Base-by-base conservation (phyloP, 2,113 vertebrate species). In the Amia ocellicauda region DNA sequence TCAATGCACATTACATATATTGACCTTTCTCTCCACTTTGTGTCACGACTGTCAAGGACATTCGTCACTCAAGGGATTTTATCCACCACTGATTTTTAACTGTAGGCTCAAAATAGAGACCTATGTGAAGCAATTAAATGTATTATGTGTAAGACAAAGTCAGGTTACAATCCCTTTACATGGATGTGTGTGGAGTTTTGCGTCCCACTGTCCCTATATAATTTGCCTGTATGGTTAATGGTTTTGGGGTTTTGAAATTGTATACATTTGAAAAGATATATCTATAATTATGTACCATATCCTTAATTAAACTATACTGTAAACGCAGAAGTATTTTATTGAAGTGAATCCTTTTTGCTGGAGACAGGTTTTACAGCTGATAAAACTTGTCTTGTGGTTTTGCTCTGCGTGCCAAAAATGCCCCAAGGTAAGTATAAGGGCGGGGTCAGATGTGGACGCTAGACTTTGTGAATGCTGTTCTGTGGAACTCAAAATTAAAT, bases 331-430 rank as follows among this genome's bases (percentile, higher is more conserved):
- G 85, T 86, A 87, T 93, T 92, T 88, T 86, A 86, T 82, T 89
- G 87, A 92, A 88, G 86, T 85, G 41, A 76, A 79, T 85, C 85
- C 87, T 86, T 82, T 82, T 82, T 78, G 77, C 64, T 69, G 85
- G 83, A 50, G 76, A 89, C 78, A 85, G 82, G 86, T 90, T 88
- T 90, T 80, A 68, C 84, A 86, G 81, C 88, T 89, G 91, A 92
- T 89, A 84, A 83, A 89, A 92, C 89, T 89, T 94, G 94, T 90
- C 86, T 91, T 91, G 86, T 78, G 79, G 83, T 85, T 90, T 80
- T 59, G 77, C 17, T 13, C 26, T 67, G 52, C 20, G 79, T 93
- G 83, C 89, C 89, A 92, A 82, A 86, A 82, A 77, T 58, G 72
- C 85, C 87, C 66, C 66, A 59, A 80, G 86, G 82, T 64, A 75